These are phyloP conservation scores for Leptodirus hochenwartii DNA, from an alignment of 2,888 invertebrate genomes.

Conservation along the genomic window DNA sequence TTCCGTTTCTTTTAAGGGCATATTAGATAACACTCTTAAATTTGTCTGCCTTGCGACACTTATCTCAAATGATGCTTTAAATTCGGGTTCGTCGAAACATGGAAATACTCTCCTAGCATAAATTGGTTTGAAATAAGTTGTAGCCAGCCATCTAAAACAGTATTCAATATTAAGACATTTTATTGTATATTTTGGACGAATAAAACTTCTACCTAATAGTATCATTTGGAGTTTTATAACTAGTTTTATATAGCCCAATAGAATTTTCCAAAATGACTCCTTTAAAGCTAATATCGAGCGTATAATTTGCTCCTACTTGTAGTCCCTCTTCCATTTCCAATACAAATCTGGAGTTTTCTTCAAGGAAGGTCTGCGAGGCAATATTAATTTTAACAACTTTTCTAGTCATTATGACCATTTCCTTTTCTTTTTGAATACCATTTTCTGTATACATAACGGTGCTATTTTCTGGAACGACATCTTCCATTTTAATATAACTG, in stretches of 20 bases:
- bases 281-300: constrained; percentile 33
- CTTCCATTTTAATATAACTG: too few species aligned
- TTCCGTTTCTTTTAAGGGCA: constrained; percentile 39
- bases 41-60: constrained; percentile 46
- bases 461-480: too few species aligned
- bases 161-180: constrained; percentile 3
- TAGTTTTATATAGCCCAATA: constrained; percentile 49
- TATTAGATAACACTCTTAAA: constrained; percentile 49
- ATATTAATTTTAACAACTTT: constrained; percentile 14
- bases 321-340: too few species aligned
- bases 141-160: constrained; percentile 34
- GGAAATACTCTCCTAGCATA: constrained; percentile 50
- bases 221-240: constrained; percentile 37
- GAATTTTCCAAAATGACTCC: constrained; percentile 39
- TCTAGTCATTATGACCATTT: background rate
- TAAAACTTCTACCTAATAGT: constrained; percentile 22
- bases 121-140: constrained; percentile 47
- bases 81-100: constrained; percentile 60
- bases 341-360: too few species aligned
- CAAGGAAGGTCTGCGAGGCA: too few species aligned
- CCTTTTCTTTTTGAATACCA: too few species aligned
- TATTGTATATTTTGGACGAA: background rate
- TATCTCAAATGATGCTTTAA: constrained; percentile 58
- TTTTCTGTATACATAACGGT: too few species aligned
- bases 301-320: constrained; percentile 32